Evolutionary conservation across 2,797 vertebrate genomes (phyloP), one percentile per base, ranked within the genome.

Genomic region (Novumbra hubbsi): DNA sequence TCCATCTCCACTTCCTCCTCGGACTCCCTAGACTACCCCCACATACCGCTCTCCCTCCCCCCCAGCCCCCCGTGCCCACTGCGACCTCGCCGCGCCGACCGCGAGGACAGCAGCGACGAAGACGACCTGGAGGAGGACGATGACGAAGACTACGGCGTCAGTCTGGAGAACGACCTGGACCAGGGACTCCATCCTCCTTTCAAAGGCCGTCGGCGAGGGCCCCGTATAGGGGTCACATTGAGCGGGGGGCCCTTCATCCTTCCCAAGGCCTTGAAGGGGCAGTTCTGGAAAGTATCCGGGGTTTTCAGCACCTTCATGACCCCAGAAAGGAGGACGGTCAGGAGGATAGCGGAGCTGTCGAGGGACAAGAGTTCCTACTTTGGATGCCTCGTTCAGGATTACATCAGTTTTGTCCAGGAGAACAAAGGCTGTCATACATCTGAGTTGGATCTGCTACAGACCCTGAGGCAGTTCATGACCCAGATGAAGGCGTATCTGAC

Each of bases 1-100:
- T 98, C 97, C 92, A 93, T 98, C 90, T 99, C 97, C 17, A 98
- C 98, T 75, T 98, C 98, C 3, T 99, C 98, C 0, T 98, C 97
- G 0, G 97, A 98, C 89, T 99, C 98, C 1, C 91, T 98, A 86
- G 98, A 99, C 76, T 95, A 95, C 1, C 93, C 94, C 1, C 95
- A 93, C 45, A 81, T 85, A 41, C 86, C 87, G 2, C 85, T 86
- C 2, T 92, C 92, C 81, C 96, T 96, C 92, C 93, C 96, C 0
- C 85, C 96, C 21, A 93, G 93, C 0, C 80, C 89, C 30, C 73
- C 82, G 30, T 85, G 85, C 0, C 82, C 81, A 65, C 82, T 80
- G 0, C 74, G 89, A 0, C 76, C 77, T 71, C 75, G 28, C 2
- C 80, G 84, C 49, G 80, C 82, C 1, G 79, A 78, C 78, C 79